Conservation (phyloP, 2,888 invertebrate genomes). For the Suillia variegata region DNA sequence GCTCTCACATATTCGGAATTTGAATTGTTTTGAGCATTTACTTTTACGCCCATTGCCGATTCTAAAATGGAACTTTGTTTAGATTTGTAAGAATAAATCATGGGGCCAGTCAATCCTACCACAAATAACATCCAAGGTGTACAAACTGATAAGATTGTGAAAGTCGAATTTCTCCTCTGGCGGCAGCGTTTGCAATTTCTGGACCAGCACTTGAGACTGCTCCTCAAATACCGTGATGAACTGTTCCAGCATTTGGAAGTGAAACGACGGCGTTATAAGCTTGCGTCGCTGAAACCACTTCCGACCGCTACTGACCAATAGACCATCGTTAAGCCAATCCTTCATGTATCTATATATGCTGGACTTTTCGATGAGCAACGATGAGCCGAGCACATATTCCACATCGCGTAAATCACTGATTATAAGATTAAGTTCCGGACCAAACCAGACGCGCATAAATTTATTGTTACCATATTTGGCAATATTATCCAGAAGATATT, state of each 20-base stretch:
- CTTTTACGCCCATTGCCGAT: constrained; percentile 60
- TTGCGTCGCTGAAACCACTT: constrained; percentile 67
- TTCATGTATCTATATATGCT: constrained; percentile 62
- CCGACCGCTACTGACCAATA: constrained; percentile 62
- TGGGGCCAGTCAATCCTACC: no score
- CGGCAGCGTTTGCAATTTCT: constrained; percentile 66
- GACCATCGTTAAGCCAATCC: constrained; percentile 65
- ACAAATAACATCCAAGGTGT: constrained; percentile 68
- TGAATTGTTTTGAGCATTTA: no score
- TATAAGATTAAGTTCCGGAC: no score
- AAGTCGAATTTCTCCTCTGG: constrained; percentile 66
- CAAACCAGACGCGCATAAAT: no score
- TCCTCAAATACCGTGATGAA: constrained; percentile 74
- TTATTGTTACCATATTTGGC: no score
- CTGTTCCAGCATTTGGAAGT: constrained; percentile 77
- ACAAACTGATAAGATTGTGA: constrained; percentile 67
- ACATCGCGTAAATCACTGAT: constrained; percentile 51
- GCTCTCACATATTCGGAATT: no score
- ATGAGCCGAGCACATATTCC: constrained; percentile 49
- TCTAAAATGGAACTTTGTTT: no score
- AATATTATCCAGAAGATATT: no score
- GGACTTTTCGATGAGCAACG: constrained; percentile 64
- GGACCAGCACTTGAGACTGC: constrained; percentile 65
- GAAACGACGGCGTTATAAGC: constrained; percentile 79
- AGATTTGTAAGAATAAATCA: no score